phyloP scores from a whole-genome alignment of 1,140 invertebrate genomes.

The Camponotus vicinus region DNA sequence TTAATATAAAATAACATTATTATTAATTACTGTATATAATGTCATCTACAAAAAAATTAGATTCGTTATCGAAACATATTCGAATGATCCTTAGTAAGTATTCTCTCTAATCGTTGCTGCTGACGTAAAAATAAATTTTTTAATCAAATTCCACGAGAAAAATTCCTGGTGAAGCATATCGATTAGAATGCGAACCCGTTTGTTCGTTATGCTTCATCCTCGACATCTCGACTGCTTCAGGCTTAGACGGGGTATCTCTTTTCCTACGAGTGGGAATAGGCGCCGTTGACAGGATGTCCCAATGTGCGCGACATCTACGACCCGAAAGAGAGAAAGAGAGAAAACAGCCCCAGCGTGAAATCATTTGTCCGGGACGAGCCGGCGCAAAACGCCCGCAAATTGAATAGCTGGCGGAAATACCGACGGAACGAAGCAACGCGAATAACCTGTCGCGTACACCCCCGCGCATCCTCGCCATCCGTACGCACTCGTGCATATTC shows the following conservation, averaged over 20 bases:
- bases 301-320: slow-evolving; percentile 66
- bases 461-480: slow-evolving; percentile 28
- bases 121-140: slow-evolving; percentile 38
- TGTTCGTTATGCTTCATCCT: background rate
- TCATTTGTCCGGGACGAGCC: slow-evolving; percentile 76
- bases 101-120: background rate
- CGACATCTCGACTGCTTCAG: slow-evolving; percentile 27
- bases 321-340: slow-evolving; percentile 42
- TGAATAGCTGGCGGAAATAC: slow-evolving; percentile 79
- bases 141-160: slow-evolving; percentile 48
- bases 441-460: slow-evolving; percentile 71
- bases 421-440: slow-evolving; percentile 74
- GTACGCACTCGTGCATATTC: slow-evolving; percentile 59
- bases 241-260: slow-evolving; percentile 49
- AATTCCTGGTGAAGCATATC: slow-evolving; percentile 5
- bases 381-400: slow-evolving; percentile 78
- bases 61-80: background rate
- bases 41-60: background rate
- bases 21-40: background rate
- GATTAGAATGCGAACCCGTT: slow-evolving; percentile 51
- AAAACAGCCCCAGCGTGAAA: slow-evolving; percentile 74
- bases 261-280: slow-evolving; percentile 1
- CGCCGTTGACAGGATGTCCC: slow-evolving; percentile 27
- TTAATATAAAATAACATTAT: too few relatives aligned
- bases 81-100: too few relatives aligned